Evolutionary conservation across 2,888 invertebrate genomes (phyloP).

Genomic region (Zygothrica quintamaculata): DNA sequence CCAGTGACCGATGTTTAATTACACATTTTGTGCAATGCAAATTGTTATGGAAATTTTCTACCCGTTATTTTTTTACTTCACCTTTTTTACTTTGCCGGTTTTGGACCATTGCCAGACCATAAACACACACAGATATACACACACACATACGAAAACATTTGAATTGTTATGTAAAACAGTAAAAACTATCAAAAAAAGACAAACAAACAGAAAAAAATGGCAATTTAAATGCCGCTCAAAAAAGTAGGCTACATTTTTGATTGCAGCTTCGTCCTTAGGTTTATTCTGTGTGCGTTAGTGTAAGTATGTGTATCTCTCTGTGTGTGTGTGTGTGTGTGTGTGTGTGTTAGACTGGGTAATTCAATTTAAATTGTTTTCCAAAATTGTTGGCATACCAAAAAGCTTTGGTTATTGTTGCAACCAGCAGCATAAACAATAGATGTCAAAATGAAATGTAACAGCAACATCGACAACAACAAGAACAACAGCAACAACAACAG

Average conservation of each 20-base stretch:
- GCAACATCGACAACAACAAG: constrained; percentile 21
- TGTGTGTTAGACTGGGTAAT: constrained; percentile 44
- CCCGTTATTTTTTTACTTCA: constrained; percentile 5
- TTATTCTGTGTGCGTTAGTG: neutral
- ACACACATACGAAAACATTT: neutral
- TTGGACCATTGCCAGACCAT: constrained; percentile 51
- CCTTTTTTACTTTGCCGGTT: constrained; percentile 13
- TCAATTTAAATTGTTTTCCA: constrained; percentile 71
- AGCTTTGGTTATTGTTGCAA: constrained; percentile 29
- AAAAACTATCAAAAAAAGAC: constrained; percentile 30
- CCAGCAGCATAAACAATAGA: constrained; percentile 24
- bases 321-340: constrained; percentile 2
- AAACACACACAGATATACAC: constrained; percentile 1
- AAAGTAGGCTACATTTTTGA: constrained; percentile 59
- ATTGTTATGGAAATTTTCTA: constrained; percentile 38
- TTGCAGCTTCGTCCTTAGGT: constrained; percentile 15
- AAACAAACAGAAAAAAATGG: constrained; percentile 32
- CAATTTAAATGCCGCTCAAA: constrained; percentile 67
- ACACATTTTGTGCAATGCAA: constrained; percentile 61
- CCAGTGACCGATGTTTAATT: constrained; percentile 59
- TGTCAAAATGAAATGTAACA: constrained; percentile 48
- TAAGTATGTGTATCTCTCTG: neutral
- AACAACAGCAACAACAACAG: constrained; percentile 26
- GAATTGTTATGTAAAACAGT: constrained; percentile 56
- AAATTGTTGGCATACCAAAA: constrained; percentile 53